phyloP scores from a whole-genome alignment of 2,113 vertebrate genomes.

The Megaleporinus macrocephalus region DNA sequence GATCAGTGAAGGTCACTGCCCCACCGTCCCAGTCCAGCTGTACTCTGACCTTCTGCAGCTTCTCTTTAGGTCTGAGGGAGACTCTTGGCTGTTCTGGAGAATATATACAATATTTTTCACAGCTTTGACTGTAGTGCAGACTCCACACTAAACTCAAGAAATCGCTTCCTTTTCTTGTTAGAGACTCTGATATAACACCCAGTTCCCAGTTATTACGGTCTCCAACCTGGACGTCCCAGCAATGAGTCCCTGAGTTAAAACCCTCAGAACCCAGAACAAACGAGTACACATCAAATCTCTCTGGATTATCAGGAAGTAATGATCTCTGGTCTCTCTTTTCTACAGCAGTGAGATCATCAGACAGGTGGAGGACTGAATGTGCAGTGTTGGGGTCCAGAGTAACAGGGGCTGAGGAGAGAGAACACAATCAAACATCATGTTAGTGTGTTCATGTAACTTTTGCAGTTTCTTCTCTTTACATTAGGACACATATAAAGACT shows the following conservation, averaged over 20 bases:
- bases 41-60: slow-evolving; percentile 1
- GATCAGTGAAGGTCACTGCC: slow-evolving; percentile 22
- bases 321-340: slow-evolving; percentile 11
- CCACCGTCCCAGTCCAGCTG: slow-evolving; percentile 25
- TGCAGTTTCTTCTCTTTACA: too few relatives aligned
- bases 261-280: slow-evolving; percentile 47
- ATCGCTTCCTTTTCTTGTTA: not conserved
- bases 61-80: not conserved
- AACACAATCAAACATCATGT: too few relatives aligned
- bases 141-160: slow-evolving; percentile 1
- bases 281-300: not conserved
- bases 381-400: slow-evolving; percentile 56
- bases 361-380: slow-evolving; percentile 41
- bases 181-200: slow-evolving; percentile 44
- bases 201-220: slow-evolving; percentile 41
- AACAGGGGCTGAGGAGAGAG: slow-evolving; percentile 36
- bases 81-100: not conserved
- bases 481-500: too few relatives aligned
- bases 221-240: slow-evolving; percentile 54
- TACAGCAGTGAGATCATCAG: slow-evolving; percentile 35
- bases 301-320: slow-evolving; percentile 9
- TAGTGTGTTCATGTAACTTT: too few relatives aligned
- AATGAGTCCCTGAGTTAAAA: slow-evolving; percentile 36
- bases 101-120: not conserved
- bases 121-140: not conserved